Percentiles rank a stretch among this genome's conserved stretches.
phyloP scores from a whole-genome alignment of 2,797 vertebrate genomes.

The Sebastes matsubarae region DNA sequence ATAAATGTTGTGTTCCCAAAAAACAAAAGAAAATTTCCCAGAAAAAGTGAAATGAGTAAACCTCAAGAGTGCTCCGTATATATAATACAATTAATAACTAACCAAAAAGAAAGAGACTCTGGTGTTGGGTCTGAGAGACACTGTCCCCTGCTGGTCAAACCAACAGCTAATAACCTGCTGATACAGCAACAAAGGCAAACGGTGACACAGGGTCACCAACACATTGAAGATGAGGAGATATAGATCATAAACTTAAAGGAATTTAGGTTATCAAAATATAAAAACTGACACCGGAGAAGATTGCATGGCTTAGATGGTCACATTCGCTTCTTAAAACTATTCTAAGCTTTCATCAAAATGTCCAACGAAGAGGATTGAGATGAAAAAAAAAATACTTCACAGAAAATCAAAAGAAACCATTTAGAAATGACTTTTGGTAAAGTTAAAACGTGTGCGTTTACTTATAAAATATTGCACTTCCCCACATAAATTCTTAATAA shows the following conservation, averaged over 20 bases:
- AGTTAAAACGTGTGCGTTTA: constrained; percentile 51
- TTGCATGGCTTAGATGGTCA: constrained; percentile 26
- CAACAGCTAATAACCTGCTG: constrained; percentile 67
- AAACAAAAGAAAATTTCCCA: constrained; percentile 22
- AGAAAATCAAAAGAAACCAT: constrained; percentile 13
- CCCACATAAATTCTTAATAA: constrained; percentile 49
- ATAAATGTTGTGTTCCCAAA: constrained; percentile 31
- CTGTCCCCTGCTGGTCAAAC: constrained; percentile 76
- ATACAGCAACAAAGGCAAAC: constrained; percentile 73
- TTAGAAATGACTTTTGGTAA: constrained; percentile 45
- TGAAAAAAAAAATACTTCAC: constrained; percentile 17
- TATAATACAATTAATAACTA: constrained; percentile 17
- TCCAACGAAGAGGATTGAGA: constrained; percentile 14
- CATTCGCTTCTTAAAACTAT: not conserved
- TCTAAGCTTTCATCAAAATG: constrained; percentile 10
- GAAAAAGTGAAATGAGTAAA: constrained; percentile 49
- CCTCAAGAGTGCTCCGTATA: constrained; percentile 25
- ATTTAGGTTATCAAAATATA: not conserved
- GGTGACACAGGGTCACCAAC: constrained; percentile 43
- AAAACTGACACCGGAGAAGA: constrained; percentile 2
- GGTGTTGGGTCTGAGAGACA: constrained; percentile 59
- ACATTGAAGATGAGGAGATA: constrained; percentile 19
- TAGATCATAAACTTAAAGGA: not conserved
- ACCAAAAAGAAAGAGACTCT: not conserved
- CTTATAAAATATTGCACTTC: constrained; percentile 79